These are phyloP conservation scores for Sebastes umbrosus DNA, from an alignment of 2,797 vertebrate species.

Conservation along the genomic window DNA sequence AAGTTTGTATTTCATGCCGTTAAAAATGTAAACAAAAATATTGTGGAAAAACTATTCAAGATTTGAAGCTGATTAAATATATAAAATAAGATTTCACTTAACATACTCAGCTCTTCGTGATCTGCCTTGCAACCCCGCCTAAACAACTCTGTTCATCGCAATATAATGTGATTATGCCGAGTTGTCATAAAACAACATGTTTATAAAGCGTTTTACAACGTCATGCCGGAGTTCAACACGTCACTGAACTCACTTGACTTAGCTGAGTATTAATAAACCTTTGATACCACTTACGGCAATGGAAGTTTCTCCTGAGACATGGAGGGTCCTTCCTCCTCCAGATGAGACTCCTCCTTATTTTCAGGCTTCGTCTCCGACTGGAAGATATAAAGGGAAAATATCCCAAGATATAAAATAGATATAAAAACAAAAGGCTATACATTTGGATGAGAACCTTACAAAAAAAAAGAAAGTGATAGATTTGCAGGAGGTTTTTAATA, in stretches of 20 bases:
- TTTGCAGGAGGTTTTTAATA: background rate
- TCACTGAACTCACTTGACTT: constrained; percentile 2
- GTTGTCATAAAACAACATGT: background rate
- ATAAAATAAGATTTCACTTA: background rate
- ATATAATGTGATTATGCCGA: background rate
- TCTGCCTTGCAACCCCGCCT: background rate
- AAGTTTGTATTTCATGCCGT: too few species aligned
- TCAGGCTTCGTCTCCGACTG: constrained; percentile 92
- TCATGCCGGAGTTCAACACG: background rate
- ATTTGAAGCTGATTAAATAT: background rate
- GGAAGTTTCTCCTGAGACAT: constrained; percentile 82
- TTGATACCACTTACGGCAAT: constrained; percentile 71
- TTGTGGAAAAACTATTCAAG: background rate
- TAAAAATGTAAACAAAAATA: too few species aligned
- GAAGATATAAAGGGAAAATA: constrained; percentile 19
- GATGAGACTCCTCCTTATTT: constrained; percentile 84
- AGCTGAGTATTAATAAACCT: background rate
- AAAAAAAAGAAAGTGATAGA: background rate
- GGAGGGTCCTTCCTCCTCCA: constrained; percentile 80
- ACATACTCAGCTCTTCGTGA: background rate
- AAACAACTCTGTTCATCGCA: background rate
- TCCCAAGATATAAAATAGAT: background rate
- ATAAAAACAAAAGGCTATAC: background rate
- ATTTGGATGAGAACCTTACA: background rate
- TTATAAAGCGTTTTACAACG: background rate